Conservation (phyloP, 2,888 invertebrate species). For the Amblyjoppa fuscipennis region DNA sequence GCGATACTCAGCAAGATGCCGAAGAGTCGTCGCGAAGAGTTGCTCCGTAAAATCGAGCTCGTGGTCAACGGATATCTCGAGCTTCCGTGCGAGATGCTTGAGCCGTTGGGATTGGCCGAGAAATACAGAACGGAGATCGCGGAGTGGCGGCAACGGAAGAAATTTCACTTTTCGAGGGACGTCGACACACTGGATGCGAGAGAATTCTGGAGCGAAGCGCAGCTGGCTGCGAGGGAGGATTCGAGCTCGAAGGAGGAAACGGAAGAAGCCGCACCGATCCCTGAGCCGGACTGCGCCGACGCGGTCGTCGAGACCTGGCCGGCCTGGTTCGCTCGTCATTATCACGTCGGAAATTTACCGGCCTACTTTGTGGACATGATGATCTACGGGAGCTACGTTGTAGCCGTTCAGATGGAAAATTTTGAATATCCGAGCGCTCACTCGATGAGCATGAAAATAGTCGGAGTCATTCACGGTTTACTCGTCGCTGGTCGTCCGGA, state of each 20-base stretch:
- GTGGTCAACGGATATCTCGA: conserved; percentile 89
- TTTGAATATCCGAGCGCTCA: conserved; percentile 88
- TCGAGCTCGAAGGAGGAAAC: conserved; percentile 63
- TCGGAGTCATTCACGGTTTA: conserved; percentile 34
- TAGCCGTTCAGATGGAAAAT: conserved; percentile 91
- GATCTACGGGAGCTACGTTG: conserved; percentile 85
- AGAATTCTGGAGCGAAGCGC: neutral
- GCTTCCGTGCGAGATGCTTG: conserved; percentile 87
- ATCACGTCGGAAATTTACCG: conserved; percentile 87
- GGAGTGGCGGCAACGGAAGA: conserved; percentile 30
- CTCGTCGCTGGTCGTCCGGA: conserved; percentile 37
- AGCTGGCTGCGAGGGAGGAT: neutral
- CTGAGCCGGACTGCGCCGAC: neutral
- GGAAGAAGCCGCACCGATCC: neutral
- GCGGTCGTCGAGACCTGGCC: conserved; percentile 70
- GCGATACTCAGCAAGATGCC: conserved; percentile 89
- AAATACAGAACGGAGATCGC: conserved; percentile 59
- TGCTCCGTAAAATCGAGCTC: conserved; percentile 88
- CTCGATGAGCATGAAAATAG: conserved; percentile 87
- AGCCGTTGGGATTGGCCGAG: conserved; percentile 86
- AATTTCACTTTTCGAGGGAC: conserved; percentile 74
- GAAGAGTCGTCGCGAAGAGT: conserved; percentile 86
- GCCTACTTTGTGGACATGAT: conserved; percentile 90
- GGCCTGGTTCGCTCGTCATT: conserved; percentile 89
- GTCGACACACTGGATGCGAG: conserved; percentile 62